Evolutionary conservation across 2,888 invertebrate species (phyloP), one percentile per base, ranked within the genome.

Genomic region (Strigamia maritima): DNA sequence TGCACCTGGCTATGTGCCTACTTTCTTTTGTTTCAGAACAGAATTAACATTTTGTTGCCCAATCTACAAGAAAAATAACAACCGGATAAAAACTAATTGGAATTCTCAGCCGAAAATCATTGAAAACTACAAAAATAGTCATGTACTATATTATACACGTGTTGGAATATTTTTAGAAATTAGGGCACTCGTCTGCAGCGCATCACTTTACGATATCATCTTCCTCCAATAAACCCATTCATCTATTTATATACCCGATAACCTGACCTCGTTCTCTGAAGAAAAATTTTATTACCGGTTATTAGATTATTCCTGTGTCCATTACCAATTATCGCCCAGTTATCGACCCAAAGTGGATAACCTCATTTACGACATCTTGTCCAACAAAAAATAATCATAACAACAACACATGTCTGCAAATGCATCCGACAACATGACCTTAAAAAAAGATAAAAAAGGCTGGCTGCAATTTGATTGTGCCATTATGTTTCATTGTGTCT

Each of bases 401-500:
- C 16, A 49, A 49, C 16, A 16, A 49, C n/a, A 49, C 3, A 10
- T 19, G 49, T 49, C n/a, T 19, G 14, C 35, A 49, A 16, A 49
- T 16, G 49, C n/a, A 16, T 49, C 49, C 16, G 8, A 65, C 60
- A 65, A 65, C 10, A 4, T 7, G 28, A 12, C 28, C 6, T n/a
- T 28, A 28, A 26, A 28, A 10, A 28, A 28, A 26, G 12, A 70
- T 14, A 26, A 70, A 3, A 16, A 14, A 8, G 12, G 28, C 12
- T 1, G 0, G 16, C 19, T 54, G 70, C 28, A 70, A 70, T 70
- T 70, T 28, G 70, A 70, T 70, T 70, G 70, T 26, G 16, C 14
- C 70, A 26, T 70, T 70, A 28, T 70, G 28, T 26, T 24, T 70
- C 16, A 70, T 70, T 70, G 70, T 70, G 70, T 65, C 60, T 65